Conservation (phyloP, 2,888 invertebrate species). For the Halictus ligatus region DNA sequence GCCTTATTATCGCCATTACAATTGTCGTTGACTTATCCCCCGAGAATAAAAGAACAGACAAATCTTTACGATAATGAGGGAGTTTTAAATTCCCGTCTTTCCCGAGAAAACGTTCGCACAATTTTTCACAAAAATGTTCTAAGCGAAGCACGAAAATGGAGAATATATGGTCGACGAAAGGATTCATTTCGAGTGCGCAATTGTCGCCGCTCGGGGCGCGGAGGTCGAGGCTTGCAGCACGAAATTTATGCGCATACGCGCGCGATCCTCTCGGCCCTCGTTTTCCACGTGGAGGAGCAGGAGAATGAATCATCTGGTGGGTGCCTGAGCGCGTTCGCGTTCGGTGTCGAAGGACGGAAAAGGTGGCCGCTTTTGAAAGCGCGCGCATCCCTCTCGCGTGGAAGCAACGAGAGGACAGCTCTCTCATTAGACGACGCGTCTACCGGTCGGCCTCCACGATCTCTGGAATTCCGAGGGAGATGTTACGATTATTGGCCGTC, state of each 20-base stretch:
- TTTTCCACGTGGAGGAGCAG: constrained; percentile 66
- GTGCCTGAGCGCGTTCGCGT: constrained; percentile 63
- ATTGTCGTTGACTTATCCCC: neutral
- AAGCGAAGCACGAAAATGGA: too few species aligned
- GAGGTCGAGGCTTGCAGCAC: neutral
- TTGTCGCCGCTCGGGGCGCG: neutral
- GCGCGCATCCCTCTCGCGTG: constrained; percentile 21
- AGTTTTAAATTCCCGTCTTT: neutral
- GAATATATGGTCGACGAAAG: too few species aligned
- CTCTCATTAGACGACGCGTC: constrained; percentile 65
- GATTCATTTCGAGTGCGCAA: too few species aligned
- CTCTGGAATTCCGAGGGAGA: constrained; percentile 74
- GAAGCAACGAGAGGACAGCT: constrained; percentile 56
- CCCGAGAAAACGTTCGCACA: neutral
- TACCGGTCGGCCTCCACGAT: constrained; percentile 35
- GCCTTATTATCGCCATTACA: constrained; percentile 13
- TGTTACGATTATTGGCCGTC: constrained; percentile 76
- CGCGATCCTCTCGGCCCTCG: constrained; percentile 47
- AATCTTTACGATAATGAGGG: neutral
- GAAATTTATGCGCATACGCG: neutral
- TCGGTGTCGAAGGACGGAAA: constrained; percentile 60
- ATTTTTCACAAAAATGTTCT: neutral
- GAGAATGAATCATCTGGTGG: constrained; percentile 71
- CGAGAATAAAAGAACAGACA: neutral
- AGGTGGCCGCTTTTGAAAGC: constrained; percentile 44